These are phyloP conservation scores for Ectemnius cavifrons DNA, from an alignment of 2,888 invertebrate genomes.

Conservation along the genomic window DNA sequence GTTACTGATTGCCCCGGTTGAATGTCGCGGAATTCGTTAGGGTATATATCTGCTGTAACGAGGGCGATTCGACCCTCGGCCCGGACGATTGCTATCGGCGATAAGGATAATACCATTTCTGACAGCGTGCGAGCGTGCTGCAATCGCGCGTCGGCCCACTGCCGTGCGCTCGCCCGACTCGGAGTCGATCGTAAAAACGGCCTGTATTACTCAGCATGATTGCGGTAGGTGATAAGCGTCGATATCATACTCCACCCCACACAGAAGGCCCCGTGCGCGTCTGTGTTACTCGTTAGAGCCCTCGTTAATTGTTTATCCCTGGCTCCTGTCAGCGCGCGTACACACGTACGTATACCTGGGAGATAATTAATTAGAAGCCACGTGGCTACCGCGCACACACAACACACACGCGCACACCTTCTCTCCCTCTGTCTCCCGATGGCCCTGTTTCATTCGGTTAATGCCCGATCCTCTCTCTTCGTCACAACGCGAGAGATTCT, in stretches of 20 bases:
- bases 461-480: constrained; percentile 6
- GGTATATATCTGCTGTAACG: constrained; percentile 15
- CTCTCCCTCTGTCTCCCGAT: constrained; percentile 11
- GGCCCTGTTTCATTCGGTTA: constrained; percentile 24
- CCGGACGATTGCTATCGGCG: constrained; percentile 20
- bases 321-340: constrained; percentile 22
- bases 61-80: constrained; percentile 10
- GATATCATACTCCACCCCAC: not conserved
- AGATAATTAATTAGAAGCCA: constrained; percentile 50
- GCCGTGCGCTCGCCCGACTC: not conserved
- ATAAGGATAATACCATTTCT: constrained; percentile 15
- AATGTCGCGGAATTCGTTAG: constrained; percentile 34
- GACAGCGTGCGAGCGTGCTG: not conserved
- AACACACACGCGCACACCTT: not conserved
- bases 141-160: not conserved
- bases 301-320: constrained; percentile 49
- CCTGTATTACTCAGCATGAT: constrained; percentile 1
- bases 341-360: constrained; percentile 18
- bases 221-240: constrained; percentile 13
- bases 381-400: constrained; percentile 5
- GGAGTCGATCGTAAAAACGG: constrained; percentile 16
- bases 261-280: no score
- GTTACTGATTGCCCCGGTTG: constrained; percentile 22
- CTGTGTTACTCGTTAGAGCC: constrained; percentile 31
- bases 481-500: constrained; percentile 6